Conservation (phyloP, 2,113 vertebrate species). For the Scytalopus superciliaris region DNA sequence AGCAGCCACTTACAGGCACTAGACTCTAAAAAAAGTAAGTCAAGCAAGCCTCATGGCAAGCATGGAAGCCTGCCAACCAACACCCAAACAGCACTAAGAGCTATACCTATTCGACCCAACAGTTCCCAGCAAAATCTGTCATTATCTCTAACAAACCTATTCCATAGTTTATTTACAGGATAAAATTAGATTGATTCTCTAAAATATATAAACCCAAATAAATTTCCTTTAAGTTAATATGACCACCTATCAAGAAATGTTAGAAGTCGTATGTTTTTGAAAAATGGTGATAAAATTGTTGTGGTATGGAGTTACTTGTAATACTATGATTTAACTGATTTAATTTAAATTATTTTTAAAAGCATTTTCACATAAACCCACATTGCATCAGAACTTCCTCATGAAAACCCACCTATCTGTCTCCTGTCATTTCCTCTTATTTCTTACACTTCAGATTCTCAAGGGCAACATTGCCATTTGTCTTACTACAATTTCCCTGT, state of each 20-base stretch:
- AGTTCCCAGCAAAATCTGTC: not conserved
- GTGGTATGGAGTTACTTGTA: not conserved
- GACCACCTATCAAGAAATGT: not conserved
- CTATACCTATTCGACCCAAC: not conserved
- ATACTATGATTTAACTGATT: not conserved
- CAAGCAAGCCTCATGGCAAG: not conserved
- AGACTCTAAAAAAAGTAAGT: not conserved
- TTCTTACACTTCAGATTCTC: not conserved
- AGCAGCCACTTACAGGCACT: accelerated
- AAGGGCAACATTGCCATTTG: not conserved
- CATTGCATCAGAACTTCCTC: not conserved
- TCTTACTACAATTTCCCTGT: not conserved
- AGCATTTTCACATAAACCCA: not conserved
- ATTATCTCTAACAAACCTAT: not conserved
- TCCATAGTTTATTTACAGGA: not conserved
- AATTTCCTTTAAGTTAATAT: not conserved
- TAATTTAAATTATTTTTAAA: not conserved
- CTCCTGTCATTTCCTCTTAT: not conserved
- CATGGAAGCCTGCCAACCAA: not conserved
- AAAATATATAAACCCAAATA: not conserved
- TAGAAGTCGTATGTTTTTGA: not conserved
- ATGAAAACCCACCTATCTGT: not conserved
- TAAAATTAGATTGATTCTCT: not conserved
- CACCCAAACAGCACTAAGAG: not conserved
- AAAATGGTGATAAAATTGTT: not conserved